Evolutionary conservation across 2,888 invertebrate species (phyloP).

Genomic region (Subacronicta megacephala): DNA sequence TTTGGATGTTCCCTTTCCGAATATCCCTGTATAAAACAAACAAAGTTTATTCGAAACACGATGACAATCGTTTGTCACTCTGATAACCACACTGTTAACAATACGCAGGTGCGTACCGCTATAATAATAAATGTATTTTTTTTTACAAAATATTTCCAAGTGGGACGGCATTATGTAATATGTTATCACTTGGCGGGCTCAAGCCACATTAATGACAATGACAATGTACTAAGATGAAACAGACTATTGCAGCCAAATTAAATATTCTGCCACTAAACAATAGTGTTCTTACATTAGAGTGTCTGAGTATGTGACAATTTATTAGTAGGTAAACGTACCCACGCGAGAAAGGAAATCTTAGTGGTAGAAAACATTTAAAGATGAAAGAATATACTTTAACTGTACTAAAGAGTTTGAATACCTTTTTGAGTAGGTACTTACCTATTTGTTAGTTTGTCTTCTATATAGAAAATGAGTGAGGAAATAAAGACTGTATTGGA

Average conservation of each 20-base stretch:
- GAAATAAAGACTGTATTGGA: conserved; percentile 35
- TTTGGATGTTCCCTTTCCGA: too few relatives aligned
- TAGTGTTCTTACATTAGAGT: too few relatives aligned
- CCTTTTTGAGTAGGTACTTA: neutral
- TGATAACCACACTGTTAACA: conserved; percentile 51
- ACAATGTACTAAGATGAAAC: conserved; percentile 48
- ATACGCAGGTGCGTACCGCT: conserved; percentile 57
- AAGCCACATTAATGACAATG: conserved; percentile 55
- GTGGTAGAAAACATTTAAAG: too few relatives aligned
- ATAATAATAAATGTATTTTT: conserved; percentile 44
- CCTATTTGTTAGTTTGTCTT: conserved; percentile 35
- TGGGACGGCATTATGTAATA: conserved; percentile 63
- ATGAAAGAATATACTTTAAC: too few relatives aligned
- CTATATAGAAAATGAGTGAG: conserved; percentile 10
- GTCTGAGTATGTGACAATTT: too few relatives aligned
- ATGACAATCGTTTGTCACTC: conserved; percentile 48
- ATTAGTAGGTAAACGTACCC: too few relatives aligned
- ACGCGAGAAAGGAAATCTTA: too few relatives aligned
- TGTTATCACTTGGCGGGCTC: conserved; percentile 55
- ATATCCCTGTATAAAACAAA: neutral
- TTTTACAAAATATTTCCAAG: conserved; percentile 54
- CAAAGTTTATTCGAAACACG: conserved; percentile 32
- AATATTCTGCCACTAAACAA: too few relatives aligned
- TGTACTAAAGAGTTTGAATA: too few relatives aligned
- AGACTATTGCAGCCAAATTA: conserved; percentile 56